Conservation (phyloP, 2,113 vertebrate genomes). For the Paramormyrops kingsleyae region DNA sequence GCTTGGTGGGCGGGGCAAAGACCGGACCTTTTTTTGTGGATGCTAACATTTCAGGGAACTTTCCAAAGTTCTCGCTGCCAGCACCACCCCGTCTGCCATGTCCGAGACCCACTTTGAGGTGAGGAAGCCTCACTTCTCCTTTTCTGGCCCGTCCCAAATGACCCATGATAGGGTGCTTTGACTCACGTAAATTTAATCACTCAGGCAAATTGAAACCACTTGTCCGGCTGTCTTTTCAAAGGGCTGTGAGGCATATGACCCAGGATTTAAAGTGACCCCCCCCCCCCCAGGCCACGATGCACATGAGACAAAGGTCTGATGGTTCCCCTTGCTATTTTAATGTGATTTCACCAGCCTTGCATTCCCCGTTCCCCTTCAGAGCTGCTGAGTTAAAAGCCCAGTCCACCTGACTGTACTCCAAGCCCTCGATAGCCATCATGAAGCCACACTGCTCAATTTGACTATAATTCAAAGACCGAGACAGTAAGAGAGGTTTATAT, state of each 20-base stretch:
- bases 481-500: not conserved
- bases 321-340: conserved; percentile 2
- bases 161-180: conserved; percentile 76
- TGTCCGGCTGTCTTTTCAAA: conserved; percentile 72
- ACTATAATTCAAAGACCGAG: not conserved
- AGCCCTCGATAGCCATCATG: not conserved
- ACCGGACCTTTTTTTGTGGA: not conserved
- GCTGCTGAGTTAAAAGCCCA: not conserved
- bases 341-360: not conserved
- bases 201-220: conserved; percentile 90
- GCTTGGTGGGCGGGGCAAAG: not conserved
- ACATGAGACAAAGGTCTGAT: not conserved
- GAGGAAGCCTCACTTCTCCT: conserved; percentile 37
- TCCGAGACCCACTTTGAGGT: not conserved
- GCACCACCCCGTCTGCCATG: not conserved
- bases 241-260: conserved; percentile 65
- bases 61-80: not conserved
- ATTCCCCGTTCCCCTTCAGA: not conserved
- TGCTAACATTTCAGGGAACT: not conserved
- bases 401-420: not conserved
- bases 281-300: conserved; percentile 31
- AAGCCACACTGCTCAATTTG: not conserved
- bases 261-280: conserved; percentile 58
- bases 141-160: conserved; percentile 72
- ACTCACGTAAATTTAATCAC: conserved; percentile 83